Base-by-base conservation (phyloP, 2,113 vertebrate genomes). In the Gnathonemus longibarbis region DNA sequence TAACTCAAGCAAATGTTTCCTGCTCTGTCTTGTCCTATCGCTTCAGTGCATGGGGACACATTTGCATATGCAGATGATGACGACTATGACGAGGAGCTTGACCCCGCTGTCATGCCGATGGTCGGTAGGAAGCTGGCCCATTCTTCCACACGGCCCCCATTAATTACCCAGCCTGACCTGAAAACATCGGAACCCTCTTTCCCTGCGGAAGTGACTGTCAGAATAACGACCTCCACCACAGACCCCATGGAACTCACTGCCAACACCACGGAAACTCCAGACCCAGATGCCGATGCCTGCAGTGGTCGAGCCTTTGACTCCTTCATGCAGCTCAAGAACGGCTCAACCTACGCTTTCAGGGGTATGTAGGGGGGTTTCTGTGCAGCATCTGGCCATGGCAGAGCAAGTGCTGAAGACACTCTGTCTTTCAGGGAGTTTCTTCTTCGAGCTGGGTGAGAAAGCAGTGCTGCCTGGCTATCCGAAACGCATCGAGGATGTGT, bases 301-400 rank as follows among this genome's bases (percentile, higher is more conserved):
- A 98, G 97, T 0, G 94, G 95, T 4, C 94, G 96, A 74, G 95
- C 97, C 27, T 98, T 99, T 19, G 95, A 99, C 0, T 96, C 98
- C 39, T 98, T 99, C 92, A 97, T 97, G 0, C 96, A 97, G 89
- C 91, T 97, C n/a, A 99, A 99, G 94, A 99, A 99, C 0, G 97
- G 98, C 86, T 98, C 98, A 87, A 84, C 97, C 89, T 99, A 96
- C 0, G 98, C 98, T 56, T 99, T 99, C 94, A 96, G 98, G 95
- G 98, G 98, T 99, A 95, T 90, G 93, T 35, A 31, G 19, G 21
- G 8, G 1, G 21, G 5, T 24, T 45, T 13, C 35, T 42, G 52
- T n/a, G 21, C n/a, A 31, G 52, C 52, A 53, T 53, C 52, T 53
- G 52, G 17, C 52, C 52, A 53, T 53, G 52, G 52, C 52, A 53